phyloP scores from a whole-genome alignment of 2,113 vertebrate species.

The Microtus richardsoni region DNA sequence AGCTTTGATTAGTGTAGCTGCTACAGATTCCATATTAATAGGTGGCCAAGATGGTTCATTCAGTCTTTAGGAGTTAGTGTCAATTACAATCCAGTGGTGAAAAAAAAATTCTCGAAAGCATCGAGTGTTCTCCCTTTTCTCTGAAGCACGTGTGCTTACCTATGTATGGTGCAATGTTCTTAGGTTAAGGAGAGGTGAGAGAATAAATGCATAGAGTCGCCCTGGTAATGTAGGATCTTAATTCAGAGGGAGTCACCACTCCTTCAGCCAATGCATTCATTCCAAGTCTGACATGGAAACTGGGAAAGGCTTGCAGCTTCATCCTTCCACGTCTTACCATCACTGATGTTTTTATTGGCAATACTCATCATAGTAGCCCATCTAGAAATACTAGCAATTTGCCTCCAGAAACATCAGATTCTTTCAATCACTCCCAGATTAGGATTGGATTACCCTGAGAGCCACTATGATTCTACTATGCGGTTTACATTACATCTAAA shows the following conservation, averaged over 20 bases:
- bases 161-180: background rate
- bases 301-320: background rate
- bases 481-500: background rate
- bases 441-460: background rate
- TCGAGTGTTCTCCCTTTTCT: background rate
- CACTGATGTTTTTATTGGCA: background rate
- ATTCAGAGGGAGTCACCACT: background rate
- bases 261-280: background rate
- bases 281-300: background rate
- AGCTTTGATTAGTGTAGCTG: background rate
- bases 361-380: background rate
- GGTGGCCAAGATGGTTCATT: background rate
- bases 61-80: background rate
- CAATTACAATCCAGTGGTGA: background rate
- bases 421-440: background rate
- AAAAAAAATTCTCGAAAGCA: background rate
- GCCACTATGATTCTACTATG: background rate
- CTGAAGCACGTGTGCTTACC: background rate
- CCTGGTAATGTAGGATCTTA: background rate
- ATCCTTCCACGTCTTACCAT: background rate
- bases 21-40: background rate
- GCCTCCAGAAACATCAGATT: background rate
- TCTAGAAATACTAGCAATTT: background rate
- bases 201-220: background rate
- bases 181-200: background rate